Base-by-base conservation (phyloP, 2,888 invertebrate species). In the Troides aeacus region DNA sequence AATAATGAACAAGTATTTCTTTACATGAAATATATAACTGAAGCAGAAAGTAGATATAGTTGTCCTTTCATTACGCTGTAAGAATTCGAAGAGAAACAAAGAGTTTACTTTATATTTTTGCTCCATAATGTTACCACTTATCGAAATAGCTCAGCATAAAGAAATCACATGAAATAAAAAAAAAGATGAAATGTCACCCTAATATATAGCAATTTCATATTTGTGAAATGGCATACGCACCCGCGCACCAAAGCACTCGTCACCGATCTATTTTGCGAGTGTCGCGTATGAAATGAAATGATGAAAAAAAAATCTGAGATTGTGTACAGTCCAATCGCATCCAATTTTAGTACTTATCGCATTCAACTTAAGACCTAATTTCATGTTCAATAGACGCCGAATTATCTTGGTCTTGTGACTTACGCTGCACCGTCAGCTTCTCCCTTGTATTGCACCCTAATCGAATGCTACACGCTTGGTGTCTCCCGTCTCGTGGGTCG, bases 221-320 rank as follows among this genome's bases (percentile, higher is more conserved):
- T 90, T 87, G 83, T 85, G 85, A 91, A 90, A 90, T 89, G 89
- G 86, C 84, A 79, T 77, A 81, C 80, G 78, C 81, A 78, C 76
- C 74, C 77, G 82, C 80, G 82, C 78, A 76, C 76, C 77, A 78
- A 73, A 80, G 84, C 83, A 82, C 85, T 88, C 90, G 90, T 88
- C 90, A 90, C 86, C 86, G 88, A 90, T 91, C 88, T 87, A 90
- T 90, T 89, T 88, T 84, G 86, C 81, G 86, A 88, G 89, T 87
- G 88, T 90, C 87, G 88, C 87, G 88, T 88, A 89, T 89, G 88
- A 90, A 90, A 92, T 90, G 87, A 87, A 88, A 91, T 90, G 88
- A 88, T 64, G 59, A 64, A 67, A 67, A 70, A 69, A 69, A 53
- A 60, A 53, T 21, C 60, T 17, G 64, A 65, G 23, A 56, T 64